A percentile compares a stretch with the other conserved stretches of the same genome.
Conservation (phyloP, 2,797 vertebrate genomes). For the Phrynocephalus forsythii region DNA sequence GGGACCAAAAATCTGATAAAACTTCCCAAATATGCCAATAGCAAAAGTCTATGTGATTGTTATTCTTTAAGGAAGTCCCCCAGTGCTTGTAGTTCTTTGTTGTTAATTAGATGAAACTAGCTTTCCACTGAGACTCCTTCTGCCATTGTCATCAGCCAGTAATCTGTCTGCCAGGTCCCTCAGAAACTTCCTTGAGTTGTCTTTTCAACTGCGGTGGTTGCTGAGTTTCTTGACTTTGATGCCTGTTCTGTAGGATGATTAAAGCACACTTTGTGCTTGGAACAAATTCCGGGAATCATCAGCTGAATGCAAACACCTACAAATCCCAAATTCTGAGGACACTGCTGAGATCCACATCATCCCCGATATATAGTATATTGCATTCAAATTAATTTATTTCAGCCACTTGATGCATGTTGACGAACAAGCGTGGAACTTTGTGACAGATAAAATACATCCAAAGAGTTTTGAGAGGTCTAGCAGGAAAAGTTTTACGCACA, state of each 20-base stretch:
- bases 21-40: conserved; percentile 19
- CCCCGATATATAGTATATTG: neutral
- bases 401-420: neutral
- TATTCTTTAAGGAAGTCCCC: neutral
- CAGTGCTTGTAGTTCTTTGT: conserved; percentile 45
- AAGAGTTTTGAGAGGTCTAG: neutral
- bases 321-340: neutral
- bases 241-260: conserved; percentile 36
- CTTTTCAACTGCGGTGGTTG: conserved; percentile 33
- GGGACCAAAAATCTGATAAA: conserved; percentile 8
- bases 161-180: conserved; percentile 45
- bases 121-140: conserved; percentile 33
- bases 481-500: neutral
- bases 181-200: conserved; percentile 37
- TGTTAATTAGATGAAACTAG: conserved; percentile 51
- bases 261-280: conserved; percentile 17
- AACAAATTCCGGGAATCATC: conserved; percentile 29
- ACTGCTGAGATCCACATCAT: neutral
- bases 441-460: neutral
- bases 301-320: neutral
- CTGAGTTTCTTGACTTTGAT: conserved; percentile 22
- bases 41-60: neutral
- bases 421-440: conserved; percentile 5
- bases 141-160: conserved; percentile 44
- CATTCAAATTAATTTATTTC: conserved; percentile 28